Evolutionary conservation across 2,888 invertebrate species (phyloP).

Genomic region (Pammene aurita): DNA sequence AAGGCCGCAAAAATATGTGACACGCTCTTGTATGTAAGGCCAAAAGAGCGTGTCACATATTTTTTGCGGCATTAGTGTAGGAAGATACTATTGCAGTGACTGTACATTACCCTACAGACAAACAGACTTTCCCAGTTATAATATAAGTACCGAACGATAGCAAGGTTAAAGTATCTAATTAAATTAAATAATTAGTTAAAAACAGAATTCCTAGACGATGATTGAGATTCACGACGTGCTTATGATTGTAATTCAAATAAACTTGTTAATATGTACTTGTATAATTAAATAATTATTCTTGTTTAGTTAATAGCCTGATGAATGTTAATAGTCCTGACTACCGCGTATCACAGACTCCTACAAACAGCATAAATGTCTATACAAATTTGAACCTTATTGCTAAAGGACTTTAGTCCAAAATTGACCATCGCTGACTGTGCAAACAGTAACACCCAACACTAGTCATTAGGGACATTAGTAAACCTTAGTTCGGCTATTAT

Average conservation of each 20-base stretch:
- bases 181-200: no score
- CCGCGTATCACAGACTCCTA: neutral
- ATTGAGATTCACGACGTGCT: neutral
- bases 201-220: neutral
- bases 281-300: constrained; percentile 13
- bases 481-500: no score
- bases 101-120: no score
- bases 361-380: neutral
- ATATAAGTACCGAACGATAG: no score
- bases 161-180: no score
- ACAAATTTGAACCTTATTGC: neutral
- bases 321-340: constrained; percentile 7
- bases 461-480: no score
- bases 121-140: no score
- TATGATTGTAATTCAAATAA: constrained; percentile 20
- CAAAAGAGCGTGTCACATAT: no score
- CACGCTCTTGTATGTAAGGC: no score
- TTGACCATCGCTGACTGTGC: neutral
- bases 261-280: constrained; percentile 10
- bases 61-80: no score
- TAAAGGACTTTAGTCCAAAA: neutral
- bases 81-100: no score
- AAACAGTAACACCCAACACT: neutral
- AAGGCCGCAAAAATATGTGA: no score
- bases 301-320: constrained; percentile 3